These are phyloP conservation scores for Littorina saxatilis DNA, from an alignment of 1,140 invertebrate genomes.

Conservation along the genomic window DNA sequence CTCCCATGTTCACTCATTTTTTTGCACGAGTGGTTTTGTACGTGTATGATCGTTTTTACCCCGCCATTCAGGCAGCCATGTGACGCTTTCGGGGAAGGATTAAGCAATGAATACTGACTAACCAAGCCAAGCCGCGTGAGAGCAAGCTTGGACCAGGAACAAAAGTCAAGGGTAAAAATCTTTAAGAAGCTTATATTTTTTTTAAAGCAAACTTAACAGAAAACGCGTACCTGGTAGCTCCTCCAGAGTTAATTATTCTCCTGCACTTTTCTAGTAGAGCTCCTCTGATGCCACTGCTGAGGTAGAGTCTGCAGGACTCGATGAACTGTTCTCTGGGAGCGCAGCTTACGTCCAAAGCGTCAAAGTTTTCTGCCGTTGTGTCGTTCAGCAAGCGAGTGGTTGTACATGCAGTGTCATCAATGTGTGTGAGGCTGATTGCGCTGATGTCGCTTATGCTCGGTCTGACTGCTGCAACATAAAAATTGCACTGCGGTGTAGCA, in stretches of 20 bases:
- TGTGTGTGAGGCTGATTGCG: constrained; percentile 49
- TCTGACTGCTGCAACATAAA: constrained; percentile 31
- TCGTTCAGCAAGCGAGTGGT: constrained; percentile 16
- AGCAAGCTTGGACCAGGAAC: too few species aligned
- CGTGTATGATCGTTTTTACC: too few species aligned
- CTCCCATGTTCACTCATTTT: too few species aligned
- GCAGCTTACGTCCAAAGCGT: constrained; percentile 27
- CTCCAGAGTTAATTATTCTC: constrained; percentile 86
- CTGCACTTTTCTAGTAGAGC: constrained; percentile 85
- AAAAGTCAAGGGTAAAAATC: too few species aligned
- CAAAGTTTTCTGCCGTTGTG: constrained; percentile 7
- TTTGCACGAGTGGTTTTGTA: too few species aligned
- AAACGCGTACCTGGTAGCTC: constrained; percentile 80
- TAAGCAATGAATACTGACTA: too few species aligned
- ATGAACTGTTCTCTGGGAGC: constrained; percentile 51
- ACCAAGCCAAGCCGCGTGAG: too few species aligned
- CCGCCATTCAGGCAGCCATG: too few species aligned
- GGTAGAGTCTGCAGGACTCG: constrained; percentile 70
- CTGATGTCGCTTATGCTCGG: constrained; percentile 61
- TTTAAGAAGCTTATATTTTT: too few species aligned
- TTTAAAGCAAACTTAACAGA: too few species aligned
- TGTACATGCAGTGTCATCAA: constrained; percentile 38
- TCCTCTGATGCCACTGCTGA: constrained; percentile 80
- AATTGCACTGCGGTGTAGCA: too few species aligned
- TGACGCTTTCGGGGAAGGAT: too few species aligned